Evolutionary conservation across 2,888 invertebrate genomes (phyloP), one percentile per base, ranked within the genome.

Genomic region (Timema cristinae): DNA sequence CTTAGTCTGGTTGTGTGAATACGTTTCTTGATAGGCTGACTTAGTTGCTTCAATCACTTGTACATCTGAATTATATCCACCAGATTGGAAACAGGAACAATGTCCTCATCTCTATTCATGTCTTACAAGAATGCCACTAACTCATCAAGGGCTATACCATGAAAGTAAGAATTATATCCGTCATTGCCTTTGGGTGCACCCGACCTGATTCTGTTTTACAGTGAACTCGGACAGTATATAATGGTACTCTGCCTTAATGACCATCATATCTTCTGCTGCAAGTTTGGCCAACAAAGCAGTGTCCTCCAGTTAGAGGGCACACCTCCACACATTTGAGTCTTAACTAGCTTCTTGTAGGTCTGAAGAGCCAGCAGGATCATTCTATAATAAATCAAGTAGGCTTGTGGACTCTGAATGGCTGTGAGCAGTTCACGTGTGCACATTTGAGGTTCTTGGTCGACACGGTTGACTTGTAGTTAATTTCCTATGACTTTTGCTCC

Each of bases 1-100:
- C 56, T 69, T 15, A 56, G 69, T 10, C 52, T 49, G 49, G 69
- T 54, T 56, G 50, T 69, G 32, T 59, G 52, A 56, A 69, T 56
- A 15, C 51, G 16, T 9, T 51, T 69, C 32, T 56, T 32, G 13
- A 13, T 13, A 2, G 32, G 16, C 32, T 16, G 13, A 56, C 69
- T 56, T 56, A 69, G 32, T 7, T 15, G 32, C 10, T 49, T 11
- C 69, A 69, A 11, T 69, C 69, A 13, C 8, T 49, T 32, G 49
- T 50, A 49, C 47, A 69, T 16, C 10, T 56, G 54, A 51, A 56
- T 16, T 8, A 69, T 16, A 2, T 52, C 15, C 8, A n/a, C 47
- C 56, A 69, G 32, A 56, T 69, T 69, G n/a, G 54, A 68, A 2
- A 69, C 56, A 50, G 69, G 69, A 16, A 9, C 15, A 7, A 9